Evolutionary conservation across 2,888 invertebrate species (phyloP).

Genomic region (Eulithis testata): DNA sequence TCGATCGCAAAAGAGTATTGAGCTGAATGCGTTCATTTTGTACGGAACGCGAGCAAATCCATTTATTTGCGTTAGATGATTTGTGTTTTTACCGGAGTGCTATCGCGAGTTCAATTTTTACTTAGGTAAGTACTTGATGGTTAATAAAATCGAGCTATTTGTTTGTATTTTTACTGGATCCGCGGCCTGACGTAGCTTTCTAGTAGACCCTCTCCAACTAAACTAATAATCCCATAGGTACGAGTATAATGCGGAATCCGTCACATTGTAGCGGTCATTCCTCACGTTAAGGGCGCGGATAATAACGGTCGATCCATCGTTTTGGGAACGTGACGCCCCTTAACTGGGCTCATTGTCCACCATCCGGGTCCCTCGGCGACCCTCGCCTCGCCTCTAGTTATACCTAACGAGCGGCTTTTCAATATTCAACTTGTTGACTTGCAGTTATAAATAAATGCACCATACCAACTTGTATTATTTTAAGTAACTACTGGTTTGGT

Average conservation of each 20-base stretch:
- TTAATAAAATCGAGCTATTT: background rate
- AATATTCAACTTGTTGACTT: slow-evolving; percentile 24
- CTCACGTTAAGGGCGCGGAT: slow-evolving; percentile 20
- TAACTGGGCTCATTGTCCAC: slow-evolving; percentile 35
- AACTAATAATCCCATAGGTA: slow-evolving; percentile 25
- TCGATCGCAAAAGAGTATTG: slow-evolving; percentile 22
- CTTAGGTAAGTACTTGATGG: slow-evolving; percentile 2
- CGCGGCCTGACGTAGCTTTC: background rate
- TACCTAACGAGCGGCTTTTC: slow-evolving; percentile 23
- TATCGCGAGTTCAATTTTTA: slow-evolving; percentile 9
- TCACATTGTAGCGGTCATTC: slow-evolving; percentile 31
- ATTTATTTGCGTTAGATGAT: slow-evolving; percentile 30
- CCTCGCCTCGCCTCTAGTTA: slow-evolving; percentile 12
- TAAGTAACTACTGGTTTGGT: too few relatives aligned
- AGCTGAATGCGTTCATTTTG: slow-evolving; percentile 16
- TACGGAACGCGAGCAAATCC: slow-evolving; percentile 13
- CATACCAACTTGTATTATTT: too few relatives aligned
- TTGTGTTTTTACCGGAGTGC: slow-evolving; percentile 20
- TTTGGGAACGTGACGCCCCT: slow-evolving; percentile 37
- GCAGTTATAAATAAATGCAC: slow-evolving; percentile 10
- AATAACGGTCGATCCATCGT: slow-evolving; percentile 24
- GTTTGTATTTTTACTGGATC: background rate
- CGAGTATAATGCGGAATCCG: slow-evolving; percentile 32
- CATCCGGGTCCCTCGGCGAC: background rate
- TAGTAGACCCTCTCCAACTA: slow-evolving; percentile 7